phyloP scores from a whole-genome alignment of 64 coral and sea anemone species.

The Montipora cactus region DNA sequence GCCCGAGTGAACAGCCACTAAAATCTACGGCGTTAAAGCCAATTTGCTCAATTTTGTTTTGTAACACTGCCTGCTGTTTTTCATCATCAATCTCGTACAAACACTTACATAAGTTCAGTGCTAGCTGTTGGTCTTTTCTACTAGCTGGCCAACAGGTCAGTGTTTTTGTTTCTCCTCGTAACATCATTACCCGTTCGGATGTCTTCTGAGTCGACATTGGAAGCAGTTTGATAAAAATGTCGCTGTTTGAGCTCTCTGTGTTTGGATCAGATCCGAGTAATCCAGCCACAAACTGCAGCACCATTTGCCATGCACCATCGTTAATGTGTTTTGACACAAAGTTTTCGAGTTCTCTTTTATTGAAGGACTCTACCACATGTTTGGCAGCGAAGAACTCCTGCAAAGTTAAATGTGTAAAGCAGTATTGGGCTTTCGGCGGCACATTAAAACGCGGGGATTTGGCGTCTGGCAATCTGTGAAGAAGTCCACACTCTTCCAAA shows the following conservation, averaged over 20 bases:
- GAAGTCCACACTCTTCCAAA: conserved; percentile 51
- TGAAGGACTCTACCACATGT: conserved; percentile 2
- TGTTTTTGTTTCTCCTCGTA: accelerated
- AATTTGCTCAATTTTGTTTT: too few species aligned
- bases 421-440: conserved; percentile 18
- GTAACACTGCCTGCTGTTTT: too few species aligned
- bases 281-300: conserved; percentile 62
- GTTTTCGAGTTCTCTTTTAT: background rate
- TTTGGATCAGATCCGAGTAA: background rate
- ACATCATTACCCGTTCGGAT: too few species aligned
- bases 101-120: too few species aligned
- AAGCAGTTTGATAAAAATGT: too few species aligned
- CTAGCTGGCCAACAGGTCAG: too few species aligned
- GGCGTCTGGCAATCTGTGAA: conserved; percentile 53
- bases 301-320: conserved; percentile 45
- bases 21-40: too few species aligned
- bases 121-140: too few species aligned
- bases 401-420: conserved; percentile 74
- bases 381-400: conserved; percentile 78
- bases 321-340: conserved; percentile 1
- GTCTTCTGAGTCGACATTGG: too few species aligned
- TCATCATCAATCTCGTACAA: too few species aligned
- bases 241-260: too few species aligned
- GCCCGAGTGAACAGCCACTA: too few species aligned
- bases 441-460: background rate